Evolutionary conservation across 2,113 vertebrate genomes (phyloP), one percentile per base, ranked within the genome.

Genomic region (Pseudolaguvia tuberculata): DNA sequence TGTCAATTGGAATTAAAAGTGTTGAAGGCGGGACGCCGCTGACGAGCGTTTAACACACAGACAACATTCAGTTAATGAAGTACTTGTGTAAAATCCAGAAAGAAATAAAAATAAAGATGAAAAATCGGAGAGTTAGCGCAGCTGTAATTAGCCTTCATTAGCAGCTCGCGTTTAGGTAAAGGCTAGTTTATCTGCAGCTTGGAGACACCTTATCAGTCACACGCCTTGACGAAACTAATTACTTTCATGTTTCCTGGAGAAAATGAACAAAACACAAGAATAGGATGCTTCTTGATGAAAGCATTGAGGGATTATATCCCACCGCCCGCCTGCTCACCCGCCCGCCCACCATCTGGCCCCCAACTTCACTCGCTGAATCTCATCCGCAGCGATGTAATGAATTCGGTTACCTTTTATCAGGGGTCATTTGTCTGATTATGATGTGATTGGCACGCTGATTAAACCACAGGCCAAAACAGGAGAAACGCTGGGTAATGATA

Each of bases 1-100:
- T 90, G 90, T 84, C 88, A 86, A 87, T 91, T 89, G 87, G 86
- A 89, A 90, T 92, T 88, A 91, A 81, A 78, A 78, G 52, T 74
- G 78, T 80, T 83, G 56, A 27, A 45, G 66, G 17, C 78, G 63
- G 65, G 68, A 75, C 31, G 31, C 77, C 73, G 20, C 45, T 27
- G 68, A 75, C 5, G 53, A 23, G 18, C 61, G 58, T 45, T 58
- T 58, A 47, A 80, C 76, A 66, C 72, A 50, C 52, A 52, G 55
- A 27, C 27, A 29, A 55, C 56, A 57, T 58, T 59, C 59, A 56
- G 29, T 18, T 18, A 63, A 27, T 15, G 52, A 63, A 80, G 17
- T 7, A 31, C 47, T 68, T 21, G 20, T 27, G 17, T 48, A 45
- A 0, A 14, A 42, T 9, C 27, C 9, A 11, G 45, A 35, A 29